These are phyloP conservation scores for Drosophila pseudotakahashii DNA, from an alignment of 2,888 invertebrate species.

Conservation along the genomic window DNA sequence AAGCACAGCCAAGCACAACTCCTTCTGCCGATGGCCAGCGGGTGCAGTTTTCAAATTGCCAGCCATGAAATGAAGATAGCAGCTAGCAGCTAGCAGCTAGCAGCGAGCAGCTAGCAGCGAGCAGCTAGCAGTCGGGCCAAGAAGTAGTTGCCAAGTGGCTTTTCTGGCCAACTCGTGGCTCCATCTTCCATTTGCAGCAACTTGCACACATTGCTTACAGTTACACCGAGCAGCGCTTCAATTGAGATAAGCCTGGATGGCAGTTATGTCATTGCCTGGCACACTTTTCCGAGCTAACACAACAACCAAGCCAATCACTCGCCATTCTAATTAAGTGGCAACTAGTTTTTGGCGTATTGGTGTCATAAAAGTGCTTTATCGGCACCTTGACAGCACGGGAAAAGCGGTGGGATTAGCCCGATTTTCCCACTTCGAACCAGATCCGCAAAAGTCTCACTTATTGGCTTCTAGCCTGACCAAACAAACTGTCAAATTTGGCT, in stretches of 20 bases:
- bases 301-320: slow-evolving; percentile 37
- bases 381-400: slow-evolving; percentile 54
- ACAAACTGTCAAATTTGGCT: slow-evolving; percentile 61
- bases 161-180: slow-evolving; percentile 13
- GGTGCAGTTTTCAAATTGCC: slow-evolving; percentile 71
- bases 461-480: slow-evolving; percentile 18
- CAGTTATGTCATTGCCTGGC: slow-evolving; percentile 73
- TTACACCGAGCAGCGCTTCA: slow-evolving; percentile 71
- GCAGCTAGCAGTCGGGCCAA: slow-evolving; percentile 9
- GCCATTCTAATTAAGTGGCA: slow-evolving; percentile 70
- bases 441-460: slow-evolving; percentile 12
- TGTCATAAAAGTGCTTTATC: slow-evolving; percentile 60
- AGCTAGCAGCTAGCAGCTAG: slow-evolving; percentile 5
- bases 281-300: slow-evolving; percentile 45
- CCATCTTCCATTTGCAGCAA: slow-evolving; percentile 28
- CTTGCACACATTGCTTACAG: slow-evolving; percentile 65
- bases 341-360: slow-evolving; percentile 52
- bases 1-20: slow-evolving; percentile 15
- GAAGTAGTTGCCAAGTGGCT: slow-evolving; percentile 32
- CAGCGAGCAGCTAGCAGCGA: slow-evolving; percentile 27
- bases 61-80: slow-evolving; percentile 65
- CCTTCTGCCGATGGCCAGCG: slow-evolving; percentile 63
- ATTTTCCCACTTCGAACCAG: slow-evolving; percentile 35
- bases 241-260: slow-evolving; percentile 69
- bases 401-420: slow-evolving; percentile 48